A percentile compares a stretch with the other conserved stretches of the same genome.
phyloP scores from a whole-genome alignment of 2,113 vertebrate species.

The Thinocorus orbignyianus region DNA sequence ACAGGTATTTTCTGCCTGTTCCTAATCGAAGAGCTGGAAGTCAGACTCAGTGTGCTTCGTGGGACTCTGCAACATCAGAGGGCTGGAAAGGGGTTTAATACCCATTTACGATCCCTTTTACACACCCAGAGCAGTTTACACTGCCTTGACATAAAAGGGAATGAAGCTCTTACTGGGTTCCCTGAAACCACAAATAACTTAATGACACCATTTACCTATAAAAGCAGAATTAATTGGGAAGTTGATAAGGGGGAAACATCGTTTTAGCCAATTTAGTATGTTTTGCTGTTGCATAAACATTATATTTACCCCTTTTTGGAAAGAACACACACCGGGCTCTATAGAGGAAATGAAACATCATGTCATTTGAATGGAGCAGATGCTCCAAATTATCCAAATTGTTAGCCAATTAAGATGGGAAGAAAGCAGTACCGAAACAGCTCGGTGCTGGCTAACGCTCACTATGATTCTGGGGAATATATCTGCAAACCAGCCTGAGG shows the following conservation, averaged over 20 bases:
- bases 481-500: not conserved
- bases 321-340: not conserved
- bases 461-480: not conserved
- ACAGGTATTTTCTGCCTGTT: not conserved
- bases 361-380: constrained; percentile 6
- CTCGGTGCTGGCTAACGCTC: not conserved
- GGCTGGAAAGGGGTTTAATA: not conserved
- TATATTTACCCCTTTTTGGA: not conserved
- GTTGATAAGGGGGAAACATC: not conserved
- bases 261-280: not conserved
- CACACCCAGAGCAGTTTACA: not conserved
- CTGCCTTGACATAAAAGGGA: not conserved
- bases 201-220: not conserved
- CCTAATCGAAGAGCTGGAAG: not conserved
- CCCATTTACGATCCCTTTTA: not conserved
- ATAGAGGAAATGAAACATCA: not conserved
- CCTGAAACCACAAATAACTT: not conserved
- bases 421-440: not conserved
- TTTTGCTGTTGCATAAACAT: not conserved
- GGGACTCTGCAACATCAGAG: not conserved
- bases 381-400: constrained; percentile 44
- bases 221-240: constrained; percentile 16
- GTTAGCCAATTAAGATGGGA: constrained; percentile 24
- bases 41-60: fast-evolving
- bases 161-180: not conserved